Base-by-base conservation (phyloP, 1,140 invertebrate species). In the Drosophila neocordata region DNA sequence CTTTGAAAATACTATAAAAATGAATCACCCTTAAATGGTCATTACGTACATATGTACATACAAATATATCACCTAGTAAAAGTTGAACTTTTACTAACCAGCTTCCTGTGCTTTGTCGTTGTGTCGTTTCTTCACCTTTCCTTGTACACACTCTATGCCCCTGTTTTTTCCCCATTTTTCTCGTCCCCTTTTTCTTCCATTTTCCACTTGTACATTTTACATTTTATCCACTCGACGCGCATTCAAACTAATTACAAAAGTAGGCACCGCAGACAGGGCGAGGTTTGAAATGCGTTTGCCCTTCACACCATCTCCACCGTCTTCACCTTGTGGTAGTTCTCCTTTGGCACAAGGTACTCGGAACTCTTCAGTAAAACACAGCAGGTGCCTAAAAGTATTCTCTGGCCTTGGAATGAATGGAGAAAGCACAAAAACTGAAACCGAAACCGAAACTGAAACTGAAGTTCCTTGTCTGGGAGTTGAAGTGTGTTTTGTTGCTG, bases 401-500 rank as follows among this genome's bases (percentile, higher is more conserved):
- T 64, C 51, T 48, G 41, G 55, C 31, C 38, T 60, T 31, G 37
- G 18, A 34, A n/a, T 24, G 8, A 48, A 20, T 8, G 15, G 8
- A 48, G 41, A 48, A 48, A 48, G 41, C 15, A 48, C 41, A 48
- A 18, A 48, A 48, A 44, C 41, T 44, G 18, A 18, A 12, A 34
- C 53, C 20, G 18, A 18, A 12, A 34, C 53, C 20, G 31, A 22
- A 12, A 34, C 53, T 27, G 31, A 22, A 65, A 57, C 37, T 61
- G 56, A 13, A 9, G 52, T 27, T 69, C 69, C 34, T 44, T 35
- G 41, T 6, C 48, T 73, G 38, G 24, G 18, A 20, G 52, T 12
- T 9, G 56, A 52, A 65, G 59, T 72, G 73, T 68, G 68, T 67
- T 8, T 63, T 68, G 65, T 76, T 76, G 72, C 75, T 77, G 83